phyloP scores from a whole-genome alignment of 2,797 vertebrate genomes.

The Falco cherrug region DNA sequence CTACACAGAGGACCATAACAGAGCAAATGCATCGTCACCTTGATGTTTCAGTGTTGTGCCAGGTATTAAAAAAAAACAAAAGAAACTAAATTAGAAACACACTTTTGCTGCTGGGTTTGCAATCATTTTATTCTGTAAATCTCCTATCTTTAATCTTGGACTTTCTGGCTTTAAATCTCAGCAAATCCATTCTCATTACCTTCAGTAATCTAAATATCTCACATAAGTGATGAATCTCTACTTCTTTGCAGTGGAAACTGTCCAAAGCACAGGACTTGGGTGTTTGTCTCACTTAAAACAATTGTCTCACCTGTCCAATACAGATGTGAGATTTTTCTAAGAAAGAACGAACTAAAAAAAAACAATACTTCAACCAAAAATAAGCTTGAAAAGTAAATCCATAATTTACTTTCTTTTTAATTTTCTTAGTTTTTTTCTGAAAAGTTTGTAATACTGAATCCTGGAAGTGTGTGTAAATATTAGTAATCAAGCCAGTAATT shows the following conservation, averaged over 20 bases:
- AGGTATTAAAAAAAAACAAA: neutral
- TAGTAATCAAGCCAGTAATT: neutral
- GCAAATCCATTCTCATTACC: slow-evolving; percentile 20
- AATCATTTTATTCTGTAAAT: neutral
- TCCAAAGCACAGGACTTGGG: neutral
- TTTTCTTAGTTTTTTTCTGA: neutral
- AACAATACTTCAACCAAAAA: neutral
- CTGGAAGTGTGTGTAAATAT: neutral
- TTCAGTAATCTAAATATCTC: neutral
- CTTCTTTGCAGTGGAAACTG: neutral
- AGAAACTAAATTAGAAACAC: slow-evolving; percentile 43
- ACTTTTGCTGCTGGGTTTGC: neutral
- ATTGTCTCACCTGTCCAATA: neutral
- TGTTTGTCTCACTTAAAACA: neutral
- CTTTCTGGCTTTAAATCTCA: slow-evolving; percentile 39
- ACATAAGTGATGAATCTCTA: neutral
- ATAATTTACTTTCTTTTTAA: neutral
- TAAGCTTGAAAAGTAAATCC: neutral
- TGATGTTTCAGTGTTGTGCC: neutral
- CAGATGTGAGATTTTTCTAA: neutral
- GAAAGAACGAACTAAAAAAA: neutral
- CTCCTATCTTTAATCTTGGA: neutral
- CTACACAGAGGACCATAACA: neutral
- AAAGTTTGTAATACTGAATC: neutral
- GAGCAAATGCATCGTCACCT: neutral